Evolutionary conservation across 2,113 vertebrate species (phyloP), one percentile per base, ranked within the genome.

Genomic region (Peromyscus leucopus): DNA sequence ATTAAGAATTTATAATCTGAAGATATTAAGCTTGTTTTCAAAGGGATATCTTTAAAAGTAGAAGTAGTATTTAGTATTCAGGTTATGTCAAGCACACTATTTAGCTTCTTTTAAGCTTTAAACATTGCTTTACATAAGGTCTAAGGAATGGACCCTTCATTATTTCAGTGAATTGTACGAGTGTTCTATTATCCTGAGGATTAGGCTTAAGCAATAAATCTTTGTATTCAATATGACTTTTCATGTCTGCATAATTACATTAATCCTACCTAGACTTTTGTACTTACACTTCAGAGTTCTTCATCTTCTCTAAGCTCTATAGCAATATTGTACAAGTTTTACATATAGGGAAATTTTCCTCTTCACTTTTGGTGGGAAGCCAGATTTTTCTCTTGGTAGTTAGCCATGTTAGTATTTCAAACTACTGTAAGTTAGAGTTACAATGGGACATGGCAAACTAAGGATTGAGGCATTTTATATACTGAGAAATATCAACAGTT

Each of bases 161-260:
- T 94, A 83, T 93, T 90, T 91, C 46, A 93, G 12, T 87, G 61
- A 96, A 93, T 89, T 93, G 22, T 48, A n/a, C 72, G 51, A 79
- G 17, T 86, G 95, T 97, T 93, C 79, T 91, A 87, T 93, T 96
- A 94, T 69, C 22, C 48, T 42, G 39, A 96, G 76, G 82, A 93
- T 94, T 87, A 95, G 48, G 65, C 15, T 96, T 91, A 97, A 87
- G 80, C 36, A 89, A 95, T 92, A 90, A 93, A 94, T 95, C 55
- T 97, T 94, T 89, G 26, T 72, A 89, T 96, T 92, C 67, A 93
- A 61, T 28, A 48, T 82, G 71, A 39, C 78, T 82, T 94, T 95
- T 96, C 75, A 69, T 92, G 46, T 96, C 19, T 59, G 31, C 72
- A 89, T 72, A 83, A 94, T 96, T 96, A 91, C 55, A 39, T 96